Evolutionary conservation across 2,888 invertebrate genomes (phyloP).

Genomic region (Frankliniella fusca): DNA sequence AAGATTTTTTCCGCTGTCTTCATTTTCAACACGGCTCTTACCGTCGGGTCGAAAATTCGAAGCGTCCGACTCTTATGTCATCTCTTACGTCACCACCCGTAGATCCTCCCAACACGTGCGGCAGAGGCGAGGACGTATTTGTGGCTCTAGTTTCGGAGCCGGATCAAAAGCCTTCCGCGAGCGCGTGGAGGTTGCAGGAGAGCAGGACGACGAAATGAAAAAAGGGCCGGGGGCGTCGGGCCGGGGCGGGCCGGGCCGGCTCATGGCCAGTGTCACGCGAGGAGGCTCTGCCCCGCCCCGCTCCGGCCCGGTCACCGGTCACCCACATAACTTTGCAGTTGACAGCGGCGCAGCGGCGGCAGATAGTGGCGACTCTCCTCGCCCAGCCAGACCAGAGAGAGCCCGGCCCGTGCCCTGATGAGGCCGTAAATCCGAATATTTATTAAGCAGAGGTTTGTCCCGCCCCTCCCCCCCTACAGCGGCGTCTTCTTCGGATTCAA

Average conservation of each 20-base stretch:
- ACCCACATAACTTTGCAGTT: background rate
- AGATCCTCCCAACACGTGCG: background rate
- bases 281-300: background rate
- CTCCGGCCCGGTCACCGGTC: background rate
- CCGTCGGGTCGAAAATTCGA: background rate
- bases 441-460: background rate
- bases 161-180: background rate
- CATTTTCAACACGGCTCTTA: background rate
- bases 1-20: background rate
- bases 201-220: background rate
- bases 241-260: background rate
- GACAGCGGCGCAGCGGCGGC: background rate
- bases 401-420: background rate
- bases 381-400: background rate
- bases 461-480: background rate
- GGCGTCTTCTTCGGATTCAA: no score
- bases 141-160: background rate
- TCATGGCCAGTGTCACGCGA: constrained; percentile 10
- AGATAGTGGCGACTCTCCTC: background rate
- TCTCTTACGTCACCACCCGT: background rate
- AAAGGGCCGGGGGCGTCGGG: background rate
- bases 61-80: background rate
- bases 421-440: background rate
- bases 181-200: background rate
- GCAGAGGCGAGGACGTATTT: background rate